Evolutionary conservation across 2,888 invertebrate species (phyloP), one percentile per base, ranked within the genome.

Genomic region (Parnassius orleans): DNA sequence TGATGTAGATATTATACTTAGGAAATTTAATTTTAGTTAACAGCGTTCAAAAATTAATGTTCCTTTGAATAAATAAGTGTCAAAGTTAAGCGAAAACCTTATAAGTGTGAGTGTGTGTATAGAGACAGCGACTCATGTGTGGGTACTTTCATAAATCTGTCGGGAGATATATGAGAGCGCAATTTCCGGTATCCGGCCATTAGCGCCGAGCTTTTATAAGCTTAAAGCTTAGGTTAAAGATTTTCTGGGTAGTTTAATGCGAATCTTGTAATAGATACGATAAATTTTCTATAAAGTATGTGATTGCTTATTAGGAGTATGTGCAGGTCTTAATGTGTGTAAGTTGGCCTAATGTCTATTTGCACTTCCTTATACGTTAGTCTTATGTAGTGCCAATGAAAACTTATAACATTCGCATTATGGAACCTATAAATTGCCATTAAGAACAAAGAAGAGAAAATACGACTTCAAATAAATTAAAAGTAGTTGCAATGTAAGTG

Each of bases 121-220:
- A 77, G 93, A 93, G 93, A 87, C 86, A 85, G 77, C 78, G 80
- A 68, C 80, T 90, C 93, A 92, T 91, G 91, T 92, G 89, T 91
- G 90, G 84, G 95, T 95, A 95, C 95, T 95, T 95, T 95, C 95
- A 95, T 95, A 95, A 95, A 95, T 95, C 95, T 95, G 95, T 95
- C 93, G 93, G 93, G 94, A 95, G 95, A 95, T 95, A 95, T 95
- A 95, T 95, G 95, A 95, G 95, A 94, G 95, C 95, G 95, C 95
- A 95, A 95, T 95, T 95, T 95, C 95, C 95, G 94, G 95, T 95
- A 95, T 95, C 95, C 95, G 95, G 95, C 95, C 95, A 95, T 95
- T 95, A 95, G 92, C 92, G 92, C 92, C 89, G 90, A 92, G 92
- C 92, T 92, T 92, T 92, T 92, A 94, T 93, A 93, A 93, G 93